Base-by-base conservation (phyloP, 2,113 vertebrate genomes). In the Bagarius yarrelli region DNA sequence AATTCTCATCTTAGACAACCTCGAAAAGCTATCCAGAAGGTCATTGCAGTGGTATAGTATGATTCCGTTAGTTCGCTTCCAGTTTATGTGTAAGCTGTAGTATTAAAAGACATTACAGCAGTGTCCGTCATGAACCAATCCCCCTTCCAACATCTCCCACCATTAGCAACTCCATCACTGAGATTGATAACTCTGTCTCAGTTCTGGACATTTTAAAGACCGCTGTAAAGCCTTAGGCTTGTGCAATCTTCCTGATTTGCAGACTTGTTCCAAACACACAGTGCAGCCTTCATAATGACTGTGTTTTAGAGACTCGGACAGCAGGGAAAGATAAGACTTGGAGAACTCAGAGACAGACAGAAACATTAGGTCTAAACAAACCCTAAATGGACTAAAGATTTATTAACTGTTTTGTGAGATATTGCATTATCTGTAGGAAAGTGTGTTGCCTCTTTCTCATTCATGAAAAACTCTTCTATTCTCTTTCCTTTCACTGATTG, bases 141-240 rank as follows among this genome's bases (percentile, higher is more conserved):
- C 32, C 32, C 52, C 72, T 40, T 53, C 72, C 34, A 56, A n/a
- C 71, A 56, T 74, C 71, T 56, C 52, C 52, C 27, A 57, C 3
- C 72, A n/a, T 40, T 53, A 59, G 55, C 72, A 18, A 8, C 56
- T 76, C 73, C 32, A 76, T 76, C 73, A 76, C 55, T 25, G 55
- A 76, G 55, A 76, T 76, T 76, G 73, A 76, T 76, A 40, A 76
- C 73, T 76, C 55, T 44, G 73, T 59, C 73, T 57, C 56, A 44
- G 55, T 59, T 59, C 55, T 76, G 55, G 73, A 76, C 73, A 44
- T 76, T 59, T 76, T 76, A 44, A 76, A 44, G 55, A 74, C 72
- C 27, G 23, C 53, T 57, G 72, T 74, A 74, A 74, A 74, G 72
- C 53, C 72, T 74, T 57, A 57, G 72, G 72, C 53, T 74, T 57